These are phyloP conservation scores for Amphipyra berbera DNA, from an alignment of 2,888 invertebrate genomes.

Conservation along the genomic window DNA sequence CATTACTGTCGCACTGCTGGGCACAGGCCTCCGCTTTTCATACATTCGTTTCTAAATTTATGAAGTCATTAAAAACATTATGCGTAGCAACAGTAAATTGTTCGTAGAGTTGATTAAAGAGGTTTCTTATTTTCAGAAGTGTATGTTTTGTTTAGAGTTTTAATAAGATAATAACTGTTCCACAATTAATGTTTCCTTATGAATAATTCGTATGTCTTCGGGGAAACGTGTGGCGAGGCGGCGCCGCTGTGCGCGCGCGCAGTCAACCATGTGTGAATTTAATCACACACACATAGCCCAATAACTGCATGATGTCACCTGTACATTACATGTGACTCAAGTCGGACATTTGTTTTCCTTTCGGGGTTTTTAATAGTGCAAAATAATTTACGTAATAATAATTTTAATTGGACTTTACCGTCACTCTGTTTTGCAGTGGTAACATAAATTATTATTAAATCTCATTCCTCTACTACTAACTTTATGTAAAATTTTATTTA, in stretches of 20 bases:
- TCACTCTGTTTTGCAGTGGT: conserved; percentile 1
- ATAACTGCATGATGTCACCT: conserved; percentile 72
- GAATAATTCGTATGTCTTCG: conserved; percentile 64
- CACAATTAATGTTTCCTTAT: conserved; percentile 62
- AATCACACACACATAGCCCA: conserved; percentile 60
- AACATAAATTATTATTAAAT: not conserved
- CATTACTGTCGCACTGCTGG: no score
- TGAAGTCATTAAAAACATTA: conserved; percentile 31
- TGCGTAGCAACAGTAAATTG: conserved; percentile 38
- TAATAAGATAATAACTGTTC: conserved; percentile 58
- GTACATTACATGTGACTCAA: conserved; percentile 57
- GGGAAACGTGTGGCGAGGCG: conserved; percentile 55
- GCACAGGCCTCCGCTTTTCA: conserved; percentile 2
- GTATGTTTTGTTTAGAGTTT: conserved; percentile 48
- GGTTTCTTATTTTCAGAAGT: conserved; percentile 35
- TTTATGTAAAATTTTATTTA: not conserved
- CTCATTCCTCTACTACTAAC: not conserved
- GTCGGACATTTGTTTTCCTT: conserved; percentile 54
- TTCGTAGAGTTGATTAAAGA: conserved; percentile 37
- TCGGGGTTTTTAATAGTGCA: conserved; percentile 31
- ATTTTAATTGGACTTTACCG: conserved; percentile 7
- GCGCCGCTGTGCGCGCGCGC: conserved; percentile 44
- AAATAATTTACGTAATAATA: conserved; percentile 18
- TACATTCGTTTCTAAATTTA: conserved; percentile 24
- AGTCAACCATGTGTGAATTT: conserved; percentile 69